These are phyloP conservation scores for Clarias macrocephalus DNA, from an alignment of 2,113 vertebrate species.

Conservation along the genomic window DNA sequence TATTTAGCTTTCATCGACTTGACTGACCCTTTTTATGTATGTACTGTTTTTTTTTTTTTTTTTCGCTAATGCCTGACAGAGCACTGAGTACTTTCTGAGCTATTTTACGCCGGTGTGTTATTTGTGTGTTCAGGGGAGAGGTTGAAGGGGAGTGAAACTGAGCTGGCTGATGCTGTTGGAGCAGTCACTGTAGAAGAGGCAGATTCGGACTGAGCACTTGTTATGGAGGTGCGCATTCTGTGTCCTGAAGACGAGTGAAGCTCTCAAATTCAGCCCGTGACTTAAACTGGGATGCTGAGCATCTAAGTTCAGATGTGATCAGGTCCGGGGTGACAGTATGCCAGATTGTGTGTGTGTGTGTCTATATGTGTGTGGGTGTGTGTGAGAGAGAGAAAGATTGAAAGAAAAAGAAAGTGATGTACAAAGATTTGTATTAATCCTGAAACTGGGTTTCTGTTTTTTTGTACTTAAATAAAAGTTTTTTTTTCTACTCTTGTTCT, in stretches of 20 bases:
- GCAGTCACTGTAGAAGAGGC: conserved; percentile 71
- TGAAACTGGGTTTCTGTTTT: background rate
- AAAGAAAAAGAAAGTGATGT: background rate
- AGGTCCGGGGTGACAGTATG: background rate
- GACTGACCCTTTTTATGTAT: background rate
- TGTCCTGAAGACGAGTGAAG: conserved; percentile 4
- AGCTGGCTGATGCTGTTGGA: conserved; percentile 77
- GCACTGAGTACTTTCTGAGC: rapidly evolving
- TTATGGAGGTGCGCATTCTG: background rate
- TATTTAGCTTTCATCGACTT: background rate
- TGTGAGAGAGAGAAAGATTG: background rate
- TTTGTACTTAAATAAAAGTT: conserved; percentile 30
- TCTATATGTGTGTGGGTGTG: background rate
- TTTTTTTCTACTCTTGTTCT: conserved; percentile 9
- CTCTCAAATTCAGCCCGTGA: background rate
- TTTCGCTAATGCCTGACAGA: background rate
- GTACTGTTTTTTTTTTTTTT: background rate
- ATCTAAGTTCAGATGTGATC: background rate
- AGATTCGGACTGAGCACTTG: conserved; percentile 82
- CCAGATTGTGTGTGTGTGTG: too few relatives aligned
- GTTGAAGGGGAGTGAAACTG: conserved; percentile 85
- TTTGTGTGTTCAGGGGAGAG: conserved; percentile 79
- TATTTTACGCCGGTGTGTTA: background rate
- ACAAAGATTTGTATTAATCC: background rate
- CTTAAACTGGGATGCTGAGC: background rate